Percentiles rank a stretch among this genome's conserved stretches.
Evolutionary conservation across 2,888 invertebrate species (phyloP).

Genomic region (Marronus borbonicus): DNA sequence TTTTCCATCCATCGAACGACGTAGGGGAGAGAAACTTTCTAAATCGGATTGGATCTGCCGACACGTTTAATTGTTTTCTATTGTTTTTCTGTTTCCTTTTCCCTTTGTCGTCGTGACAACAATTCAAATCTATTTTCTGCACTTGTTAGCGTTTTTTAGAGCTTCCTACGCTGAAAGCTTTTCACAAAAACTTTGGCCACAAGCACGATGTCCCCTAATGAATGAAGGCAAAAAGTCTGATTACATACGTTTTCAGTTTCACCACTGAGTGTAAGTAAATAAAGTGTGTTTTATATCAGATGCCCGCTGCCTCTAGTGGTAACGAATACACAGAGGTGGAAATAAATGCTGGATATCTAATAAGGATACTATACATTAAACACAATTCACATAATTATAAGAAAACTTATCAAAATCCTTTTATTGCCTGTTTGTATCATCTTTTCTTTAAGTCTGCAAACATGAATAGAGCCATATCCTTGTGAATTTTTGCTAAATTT

Average conservation of each 20-base stretch:
- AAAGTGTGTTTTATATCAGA: no score
- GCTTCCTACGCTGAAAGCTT: slow-evolving; percentile 18
- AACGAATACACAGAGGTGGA: not conserved
- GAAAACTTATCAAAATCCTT: no score
- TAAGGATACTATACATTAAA: no score
- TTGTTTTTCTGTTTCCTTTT: slow-evolving; percentile 41
- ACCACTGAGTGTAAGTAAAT: no score
- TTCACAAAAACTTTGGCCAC: slow-evolving; percentile 16
- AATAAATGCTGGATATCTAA: not conserved
- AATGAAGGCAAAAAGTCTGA: not conserved
- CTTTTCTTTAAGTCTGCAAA: no score
- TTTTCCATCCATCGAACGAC: slow-evolving; percentile 53
- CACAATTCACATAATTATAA: no score
- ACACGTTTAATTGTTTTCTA: slow-evolving; percentile 47
- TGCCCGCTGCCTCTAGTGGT: not conserved
- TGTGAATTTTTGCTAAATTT: no score
- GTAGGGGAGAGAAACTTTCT: slow-evolving; percentile 39
- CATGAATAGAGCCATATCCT: no score
- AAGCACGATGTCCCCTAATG: slow-evolving; percentile 1
- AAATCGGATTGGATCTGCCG: slow-evolving; percentile 38
- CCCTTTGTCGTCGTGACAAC: slow-evolving; percentile 32
- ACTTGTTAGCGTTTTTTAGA: slow-evolving; percentile 28
- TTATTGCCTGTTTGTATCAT: no score
- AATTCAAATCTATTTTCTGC: slow-evolving; percentile 42
- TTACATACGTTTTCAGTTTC: slow-evolving; percentile 8